These are phyloP conservation scores for Papilio aristodemus DNA, from an alignment of 1,140 invertebrate genomes.

Conservation along the genomic window DNA sequence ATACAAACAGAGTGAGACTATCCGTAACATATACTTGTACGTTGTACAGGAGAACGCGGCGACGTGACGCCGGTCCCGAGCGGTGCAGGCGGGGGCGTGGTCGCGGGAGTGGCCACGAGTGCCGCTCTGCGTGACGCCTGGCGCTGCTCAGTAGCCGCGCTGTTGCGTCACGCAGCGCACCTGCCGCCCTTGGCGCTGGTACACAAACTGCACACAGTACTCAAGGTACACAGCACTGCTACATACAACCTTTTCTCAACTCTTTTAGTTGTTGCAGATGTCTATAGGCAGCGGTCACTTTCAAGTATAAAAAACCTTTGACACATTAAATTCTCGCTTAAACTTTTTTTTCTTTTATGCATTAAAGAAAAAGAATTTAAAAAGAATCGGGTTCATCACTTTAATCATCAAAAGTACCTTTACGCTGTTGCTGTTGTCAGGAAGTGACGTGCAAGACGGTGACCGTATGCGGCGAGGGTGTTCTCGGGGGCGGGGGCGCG, in stretches of 20 bases:
- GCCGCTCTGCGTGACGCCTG: conserved; percentile 60
- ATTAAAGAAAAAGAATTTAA: too few species aligned
- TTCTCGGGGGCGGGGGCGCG: conserved; percentile 45
- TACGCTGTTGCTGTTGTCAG: conserved; percentile 47
- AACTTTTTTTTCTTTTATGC: too few species aligned
- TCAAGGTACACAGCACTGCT: conserved; percentile 55
- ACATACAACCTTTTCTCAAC: neutral
- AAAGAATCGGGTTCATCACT: too few species aligned
- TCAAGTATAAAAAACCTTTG: too few species aligned
- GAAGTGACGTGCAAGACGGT: conserved; percentile 74
- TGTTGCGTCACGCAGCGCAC: conserved; percentile 60
- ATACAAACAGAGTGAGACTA: too few species aligned
- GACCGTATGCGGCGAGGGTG: conserved; percentile 63
- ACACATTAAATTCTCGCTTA: too few species aligned
- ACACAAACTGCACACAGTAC: conserved; percentile 68
- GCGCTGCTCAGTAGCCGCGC: conserved; percentile 64
- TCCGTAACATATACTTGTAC: too few species aligned
- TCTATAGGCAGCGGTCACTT: neutral
- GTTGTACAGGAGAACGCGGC: conserved; percentile 88
- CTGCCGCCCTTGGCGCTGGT: conserved; percentile 61
- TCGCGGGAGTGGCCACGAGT: conserved; percentile 39
- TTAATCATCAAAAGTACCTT: too few species aligned
- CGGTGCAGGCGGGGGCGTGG: conserved; percentile 40
- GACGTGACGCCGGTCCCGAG: conserved; percentile 88
- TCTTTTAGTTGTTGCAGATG: too few species aligned